These are phyloP conservation scores for Argyrosomus japonicus DNA, from an alignment of 2,113 vertebrate genomes.

Conservation along the genomic window DNA sequence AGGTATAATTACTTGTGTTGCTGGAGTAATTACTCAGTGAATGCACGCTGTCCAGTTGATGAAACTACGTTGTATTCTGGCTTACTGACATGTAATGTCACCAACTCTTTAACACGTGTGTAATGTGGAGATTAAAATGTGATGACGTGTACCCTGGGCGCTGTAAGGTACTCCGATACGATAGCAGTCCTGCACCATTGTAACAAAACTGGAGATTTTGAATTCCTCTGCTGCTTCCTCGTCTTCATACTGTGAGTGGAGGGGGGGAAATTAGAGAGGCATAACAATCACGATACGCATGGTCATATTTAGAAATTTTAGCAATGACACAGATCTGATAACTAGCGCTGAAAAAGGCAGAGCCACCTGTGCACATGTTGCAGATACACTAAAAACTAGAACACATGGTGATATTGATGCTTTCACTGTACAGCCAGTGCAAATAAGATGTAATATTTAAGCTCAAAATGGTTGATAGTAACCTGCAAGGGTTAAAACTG, in stretches of 20 bases:
- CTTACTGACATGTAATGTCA: background rate
- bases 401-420: background rate
- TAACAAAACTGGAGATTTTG: conserved; percentile 97
- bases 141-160: conserved; percentile 86
- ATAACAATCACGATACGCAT: background rate
- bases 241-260: conserved; percentile 90
- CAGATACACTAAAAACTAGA: background rate
- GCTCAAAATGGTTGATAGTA: no score
- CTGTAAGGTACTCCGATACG: conserved; percentile 94
- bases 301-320: background rate
- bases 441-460: background rate
- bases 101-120: background rate
- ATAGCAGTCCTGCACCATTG: conserved; percentile 95
- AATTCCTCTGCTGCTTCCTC: conserved; percentile 97
- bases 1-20: background rate
- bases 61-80: background rate
- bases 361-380: background rate
- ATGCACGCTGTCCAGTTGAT: background rate
- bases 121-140: background rate
- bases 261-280: background rate
- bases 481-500: background rate
- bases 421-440: background rate
- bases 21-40: conserved; percentile 5
- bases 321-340: background rate
- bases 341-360: background rate